A percentile compares a stretch with the other conserved stretches of the same genome.
phyloP scores from a whole-genome alignment of 2,113 vertebrate genomes.

The Eulemur rufifrons region DNA sequence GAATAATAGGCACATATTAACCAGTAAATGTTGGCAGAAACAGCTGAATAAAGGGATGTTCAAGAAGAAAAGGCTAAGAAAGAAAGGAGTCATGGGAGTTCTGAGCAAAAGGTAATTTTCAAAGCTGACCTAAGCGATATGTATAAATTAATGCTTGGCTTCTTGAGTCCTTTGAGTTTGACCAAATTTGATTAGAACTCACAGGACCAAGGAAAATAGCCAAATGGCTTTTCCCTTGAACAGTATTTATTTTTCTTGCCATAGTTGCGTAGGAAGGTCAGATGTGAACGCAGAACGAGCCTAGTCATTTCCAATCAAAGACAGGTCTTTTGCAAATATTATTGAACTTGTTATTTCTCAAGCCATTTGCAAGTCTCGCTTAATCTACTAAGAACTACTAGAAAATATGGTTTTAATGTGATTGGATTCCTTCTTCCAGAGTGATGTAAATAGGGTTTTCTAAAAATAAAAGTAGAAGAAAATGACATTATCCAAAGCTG shows the following conservation, averaged over 20 bases:
- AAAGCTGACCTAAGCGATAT: background rate
- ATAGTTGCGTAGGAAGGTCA: background rate
- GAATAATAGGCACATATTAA: background rate
- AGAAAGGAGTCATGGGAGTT: background rate
- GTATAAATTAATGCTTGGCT: background rate
- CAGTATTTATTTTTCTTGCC: background rate
- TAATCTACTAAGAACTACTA: slow-evolving; percentile 29
- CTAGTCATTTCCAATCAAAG: background rate
- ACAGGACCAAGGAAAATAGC: background rate
- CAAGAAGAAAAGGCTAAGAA: background rate
- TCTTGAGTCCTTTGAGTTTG: background rate
- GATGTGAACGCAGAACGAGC: background rate
- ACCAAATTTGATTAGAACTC: background rate
- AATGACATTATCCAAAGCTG: background rate
- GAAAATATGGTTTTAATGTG: background rate
- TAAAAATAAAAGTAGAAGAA: slow-evolving; percentile 37
- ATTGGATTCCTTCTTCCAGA: slow-evolving; percentile 37
- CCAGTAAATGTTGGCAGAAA: background rate
- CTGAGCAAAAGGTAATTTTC: background rate
- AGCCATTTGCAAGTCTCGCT: background rate
- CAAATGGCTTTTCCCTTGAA: slow-evolving; percentile 6
- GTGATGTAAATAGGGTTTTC: background rate
- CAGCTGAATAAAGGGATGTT: background rate
- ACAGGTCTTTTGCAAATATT: slow-evolving; percentile 19
- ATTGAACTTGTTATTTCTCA: slow-evolving; percentile 11